Percentiles rank a stretch among this genome's conserved stretches.
Conservation (phyloP, 2,888 invertebrate genomes). For the Acrobasis repandana region DNA sequence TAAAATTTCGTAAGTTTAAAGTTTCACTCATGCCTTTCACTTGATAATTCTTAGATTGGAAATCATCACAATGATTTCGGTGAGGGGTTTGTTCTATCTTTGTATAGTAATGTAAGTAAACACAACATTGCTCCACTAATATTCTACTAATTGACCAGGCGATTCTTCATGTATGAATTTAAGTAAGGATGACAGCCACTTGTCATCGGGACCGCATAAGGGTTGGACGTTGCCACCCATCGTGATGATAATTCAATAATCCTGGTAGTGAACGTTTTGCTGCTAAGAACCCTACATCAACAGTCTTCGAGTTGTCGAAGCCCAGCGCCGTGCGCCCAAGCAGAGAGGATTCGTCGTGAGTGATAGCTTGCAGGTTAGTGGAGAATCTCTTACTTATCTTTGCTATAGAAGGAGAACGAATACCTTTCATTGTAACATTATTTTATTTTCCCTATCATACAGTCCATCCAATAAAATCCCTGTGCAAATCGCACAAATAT, state of each 20-base stretch:
- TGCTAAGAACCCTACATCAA: neutral
- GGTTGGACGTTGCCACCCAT: neutral
- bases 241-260: neutral
- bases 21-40: neutral
- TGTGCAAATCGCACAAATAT: neutral
- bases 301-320: neutral
- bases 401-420: neutral
- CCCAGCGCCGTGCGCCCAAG: neutral
- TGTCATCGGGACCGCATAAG: neutral
- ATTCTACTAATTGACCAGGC: neutral
- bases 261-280: neutral
- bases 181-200: neutral
- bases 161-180: neutral
- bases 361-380: neutral
- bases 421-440: neutral
- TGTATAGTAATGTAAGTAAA: neutral
- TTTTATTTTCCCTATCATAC: neutral
- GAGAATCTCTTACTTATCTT: neutral
- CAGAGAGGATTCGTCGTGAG: neutral
- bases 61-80: neutral
- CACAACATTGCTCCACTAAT: neutral
- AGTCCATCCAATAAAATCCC: neutral
- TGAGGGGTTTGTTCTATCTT: neutral
- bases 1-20: neutral
- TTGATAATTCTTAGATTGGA: neutral